These are phyloP conservation scores for Heliconius hortense DNA, from an alignment of 2,888 invertebrate genomes.

Conservation along the genomic window DNA sequence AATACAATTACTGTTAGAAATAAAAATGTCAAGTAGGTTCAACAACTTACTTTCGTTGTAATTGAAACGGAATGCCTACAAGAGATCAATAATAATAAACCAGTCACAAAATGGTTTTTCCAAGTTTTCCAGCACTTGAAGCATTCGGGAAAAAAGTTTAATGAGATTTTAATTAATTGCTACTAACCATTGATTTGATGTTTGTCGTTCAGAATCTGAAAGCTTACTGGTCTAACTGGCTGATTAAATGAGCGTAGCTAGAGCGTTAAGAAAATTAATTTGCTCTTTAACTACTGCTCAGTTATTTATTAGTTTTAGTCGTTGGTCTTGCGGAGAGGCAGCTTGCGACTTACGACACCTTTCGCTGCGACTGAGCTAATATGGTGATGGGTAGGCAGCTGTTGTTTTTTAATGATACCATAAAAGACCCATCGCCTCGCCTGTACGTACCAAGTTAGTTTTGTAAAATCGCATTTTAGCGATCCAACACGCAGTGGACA, in stretches of 20 bases:
- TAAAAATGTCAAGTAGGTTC: conserved; percentile 44
- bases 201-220: conserved; percentile 48
- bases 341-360: conserved; percentile 56
- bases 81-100: conserved; percentile 17
- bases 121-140: conserved; percentile 57
- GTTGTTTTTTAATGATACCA: conserved; percentile 57
- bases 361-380: conserved; percentile 57
- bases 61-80: conserved; percentile 54
- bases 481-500: conserved; percentile 46
- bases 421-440: conserved; percentile 52
- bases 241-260: conserved; percentile 41
- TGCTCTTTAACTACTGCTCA: conserved; percentile 49
- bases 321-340: conserved; percentile 47
- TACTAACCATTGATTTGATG: conserved; percentile 44
- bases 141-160: conserved; percentile 62
- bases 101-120: conserved; percentile 52
- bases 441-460: conserved; percentile 53
- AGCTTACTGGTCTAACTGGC: conserved; percentile 46
- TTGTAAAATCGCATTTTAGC: conserved; percentile 48
- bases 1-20: conserved; percentile 45
- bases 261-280: conserved; percentile 54
- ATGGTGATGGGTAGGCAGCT: conserved; percentile 58
- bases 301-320: conserved; percentile 52
- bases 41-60: conserved; percentile 59
- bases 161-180: conserved; percentile 70